A percentile compares a stretch with the other conserved stretches of the same genome.
These are phyloP conservation scores for Beaufortia kweichowensis DNA, from an alignment of 2,113 vertebrate genomes.

Conservation along the genomic window DNA sequence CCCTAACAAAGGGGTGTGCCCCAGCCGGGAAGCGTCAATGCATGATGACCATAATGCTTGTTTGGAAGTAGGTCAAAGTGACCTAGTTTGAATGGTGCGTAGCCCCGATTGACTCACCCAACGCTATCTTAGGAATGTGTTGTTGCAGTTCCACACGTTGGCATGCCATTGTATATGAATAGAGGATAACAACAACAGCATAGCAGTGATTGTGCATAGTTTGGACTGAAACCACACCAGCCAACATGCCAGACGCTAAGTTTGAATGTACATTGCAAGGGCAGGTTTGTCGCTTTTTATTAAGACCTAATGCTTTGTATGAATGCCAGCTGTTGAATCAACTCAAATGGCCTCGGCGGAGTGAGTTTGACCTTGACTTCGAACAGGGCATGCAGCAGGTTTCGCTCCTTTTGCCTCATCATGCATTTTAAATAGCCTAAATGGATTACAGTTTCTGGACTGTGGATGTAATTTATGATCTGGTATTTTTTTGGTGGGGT, in stretches of 20 bases:
- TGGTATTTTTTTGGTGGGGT: constrained; percentile 46
- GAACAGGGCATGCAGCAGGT: constrained; percentile 55
- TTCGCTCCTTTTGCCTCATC: constrained; percentile 55
- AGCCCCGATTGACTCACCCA: constrained; percentile 48
- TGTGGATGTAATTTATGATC: constrained; percentile 58
- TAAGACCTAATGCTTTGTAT: constrained; percentile 75
- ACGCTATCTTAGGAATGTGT: constrained; percentile 55
- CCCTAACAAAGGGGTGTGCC: constrained; percentile 43
- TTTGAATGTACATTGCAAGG: constrained; percentile 45
- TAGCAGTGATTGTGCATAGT: background rate
- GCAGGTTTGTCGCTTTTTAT: constrained; percentile 63
- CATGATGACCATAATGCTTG: constrained; percentile 53
- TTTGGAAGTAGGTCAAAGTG: constrained; percentile 60
- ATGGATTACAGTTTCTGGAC: constrained; percentile 60
- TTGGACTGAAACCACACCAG: constrained; percentile 2
- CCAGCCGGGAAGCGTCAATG: constrained; percentile 50
- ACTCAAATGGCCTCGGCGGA: constrained; percentile 64
- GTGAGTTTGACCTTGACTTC: constrained; percentile 80
- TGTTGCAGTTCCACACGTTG: constrained; percentile 36
- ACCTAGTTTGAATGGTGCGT: constrained; percentile 53
- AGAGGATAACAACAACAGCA: constrained; percentile 31
- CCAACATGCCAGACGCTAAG: constrained; percentile 44
- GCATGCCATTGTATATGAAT: constrained; percentile 22
- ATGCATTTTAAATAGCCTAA: constrained; percentile 66
- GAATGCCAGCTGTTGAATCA: constrained; percentile 81